Conservation (phyloP, 2,797 vertebrate species). For the Eulemur rubriventer region DNA sequence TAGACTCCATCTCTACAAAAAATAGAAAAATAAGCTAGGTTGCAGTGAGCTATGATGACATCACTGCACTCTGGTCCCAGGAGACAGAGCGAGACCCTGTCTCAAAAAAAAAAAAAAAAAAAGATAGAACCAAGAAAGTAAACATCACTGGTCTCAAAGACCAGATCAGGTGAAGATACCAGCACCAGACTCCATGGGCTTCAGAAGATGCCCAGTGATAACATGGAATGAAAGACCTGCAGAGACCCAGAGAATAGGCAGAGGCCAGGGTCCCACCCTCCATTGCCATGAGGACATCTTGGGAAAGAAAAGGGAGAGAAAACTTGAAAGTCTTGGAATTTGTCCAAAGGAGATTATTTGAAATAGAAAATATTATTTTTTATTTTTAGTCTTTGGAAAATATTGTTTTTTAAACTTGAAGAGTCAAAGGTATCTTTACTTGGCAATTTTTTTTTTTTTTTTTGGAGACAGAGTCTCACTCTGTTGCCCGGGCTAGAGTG, state of each 20-base stretch:
- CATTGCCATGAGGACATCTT: background rate
- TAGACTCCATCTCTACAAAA: background rate
- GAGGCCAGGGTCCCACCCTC: background rate
- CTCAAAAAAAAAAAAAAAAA: background rate
- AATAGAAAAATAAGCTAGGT: background rate
- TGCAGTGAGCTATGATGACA: background rate
- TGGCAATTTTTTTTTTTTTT: background rate
- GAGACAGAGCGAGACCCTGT: background rate
- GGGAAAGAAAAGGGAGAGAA: background rate
- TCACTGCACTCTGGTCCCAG: background rate
- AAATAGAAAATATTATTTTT: background rate
- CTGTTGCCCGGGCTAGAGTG: too few species aligned
- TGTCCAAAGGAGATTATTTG: constrained; percentile 11
- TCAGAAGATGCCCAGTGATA: background rate
- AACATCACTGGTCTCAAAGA: background rate
- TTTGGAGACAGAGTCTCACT: too few species aligned
- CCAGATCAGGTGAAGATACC: background rate
- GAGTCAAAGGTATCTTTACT: background rate
- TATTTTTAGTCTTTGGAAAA: background rate
- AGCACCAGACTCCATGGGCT: background rate
- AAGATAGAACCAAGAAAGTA: background rate
- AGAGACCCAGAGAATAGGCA: background rate
- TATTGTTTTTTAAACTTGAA: background rate
- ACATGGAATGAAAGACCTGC: background rate
- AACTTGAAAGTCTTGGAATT: background rate